Evolutionary conservation across 2,797 vertebrate genomes (phyloP).

Genomic region (Protosalanx chinensis): DNA sequence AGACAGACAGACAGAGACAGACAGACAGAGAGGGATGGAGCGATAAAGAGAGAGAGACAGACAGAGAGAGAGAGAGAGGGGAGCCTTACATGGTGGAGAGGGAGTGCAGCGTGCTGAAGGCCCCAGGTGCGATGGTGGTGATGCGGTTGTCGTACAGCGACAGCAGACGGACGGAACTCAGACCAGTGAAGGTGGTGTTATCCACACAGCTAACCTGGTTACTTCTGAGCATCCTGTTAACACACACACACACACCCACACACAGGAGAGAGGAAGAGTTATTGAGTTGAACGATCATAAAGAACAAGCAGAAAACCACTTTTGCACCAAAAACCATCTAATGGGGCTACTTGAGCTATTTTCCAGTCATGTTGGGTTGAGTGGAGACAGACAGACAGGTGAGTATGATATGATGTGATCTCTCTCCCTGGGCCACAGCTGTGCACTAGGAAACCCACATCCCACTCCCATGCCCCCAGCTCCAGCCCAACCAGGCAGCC

Average conservation of each 20-base stretch:
- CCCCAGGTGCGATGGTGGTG: slow-evolving; percentile 88
- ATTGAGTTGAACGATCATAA: background rate
- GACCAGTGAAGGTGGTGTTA: slow-evolving; percentile 90
- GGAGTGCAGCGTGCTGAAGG: slow-evolving; percentile 92
- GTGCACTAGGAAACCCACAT: too few species aligned
- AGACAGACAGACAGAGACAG: too few species aligned
- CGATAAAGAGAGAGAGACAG: slow-evolving; percentile 24
- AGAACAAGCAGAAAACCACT: background rate
- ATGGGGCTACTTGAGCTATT: background rate
- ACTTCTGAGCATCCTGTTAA: slow-evolving; percentile 89
- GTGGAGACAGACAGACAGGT: too few species aligned
- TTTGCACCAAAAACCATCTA: background rate
- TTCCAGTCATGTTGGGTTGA: too few species aligned
- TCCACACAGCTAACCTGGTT: slow-evolving; percentile 96
- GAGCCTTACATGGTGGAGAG: slow-evolving; percentile 92
- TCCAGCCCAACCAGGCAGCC: too few species aligned
- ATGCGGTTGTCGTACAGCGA: slow-evolving; percentile 97
- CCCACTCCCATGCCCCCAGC: too few species aligned
- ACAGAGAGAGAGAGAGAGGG: background rate
- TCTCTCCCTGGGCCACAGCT: background rate
- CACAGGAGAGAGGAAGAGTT: background rate
- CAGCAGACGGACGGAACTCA: slow-evolving; percentile 93
- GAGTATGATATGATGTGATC: background rate
- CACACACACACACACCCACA: slow-evolving; percentile 17
- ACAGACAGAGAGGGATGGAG: background rate